Evolutionary conservation across 2,888 invertebrate genomes (phyloP).

Genomic region (Nysson spinosus): DNA sequence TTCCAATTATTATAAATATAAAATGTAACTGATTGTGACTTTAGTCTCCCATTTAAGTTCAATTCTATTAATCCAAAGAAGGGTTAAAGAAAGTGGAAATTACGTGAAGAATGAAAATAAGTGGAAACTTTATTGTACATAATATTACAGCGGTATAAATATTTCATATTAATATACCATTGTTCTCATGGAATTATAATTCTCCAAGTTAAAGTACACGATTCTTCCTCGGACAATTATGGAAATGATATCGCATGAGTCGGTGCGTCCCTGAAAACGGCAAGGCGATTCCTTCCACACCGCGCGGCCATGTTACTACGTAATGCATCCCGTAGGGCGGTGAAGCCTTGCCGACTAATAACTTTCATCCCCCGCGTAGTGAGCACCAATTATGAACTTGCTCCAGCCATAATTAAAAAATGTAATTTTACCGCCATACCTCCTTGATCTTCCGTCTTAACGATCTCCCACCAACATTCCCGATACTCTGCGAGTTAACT

Average conservation of each 20-base stretch:
- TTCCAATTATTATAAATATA: no score
- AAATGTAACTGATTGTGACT: no score
- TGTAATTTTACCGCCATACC: conserved; percentile 67
- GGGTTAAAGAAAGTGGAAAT: no score
- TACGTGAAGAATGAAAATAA: no score
- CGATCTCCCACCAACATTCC: conserved; percentile 53
- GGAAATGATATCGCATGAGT: neutral
- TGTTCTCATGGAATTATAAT: no score
- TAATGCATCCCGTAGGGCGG: conserved; percentile 53
- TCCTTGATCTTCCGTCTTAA: conserved; percentile 60
- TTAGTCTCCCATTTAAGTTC: no score
- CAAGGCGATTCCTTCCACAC: conserved; percentile 58
- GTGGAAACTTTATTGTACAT: no score
- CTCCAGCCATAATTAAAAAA: conserved; percentile 73
- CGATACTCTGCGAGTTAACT: conserved; percentile 31
- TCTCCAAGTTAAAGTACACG: no score
- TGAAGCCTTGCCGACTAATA: conserved; percentile 70
- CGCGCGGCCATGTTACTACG: conserved; percentile 62
- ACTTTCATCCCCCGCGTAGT: conserved; percentile 77
- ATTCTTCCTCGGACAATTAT: no score
- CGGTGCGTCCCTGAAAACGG: conserved; percentile 61
- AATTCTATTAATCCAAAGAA: no score
- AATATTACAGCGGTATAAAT: no score
- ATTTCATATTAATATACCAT: no score
- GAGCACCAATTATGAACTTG: conserved; percentile 76